These are phyloP conservation scores for Prosopocoilus inquinatus DNA, from an alignment of 2,888 invertebrate species.

Conservation along the genomic window DNA sequence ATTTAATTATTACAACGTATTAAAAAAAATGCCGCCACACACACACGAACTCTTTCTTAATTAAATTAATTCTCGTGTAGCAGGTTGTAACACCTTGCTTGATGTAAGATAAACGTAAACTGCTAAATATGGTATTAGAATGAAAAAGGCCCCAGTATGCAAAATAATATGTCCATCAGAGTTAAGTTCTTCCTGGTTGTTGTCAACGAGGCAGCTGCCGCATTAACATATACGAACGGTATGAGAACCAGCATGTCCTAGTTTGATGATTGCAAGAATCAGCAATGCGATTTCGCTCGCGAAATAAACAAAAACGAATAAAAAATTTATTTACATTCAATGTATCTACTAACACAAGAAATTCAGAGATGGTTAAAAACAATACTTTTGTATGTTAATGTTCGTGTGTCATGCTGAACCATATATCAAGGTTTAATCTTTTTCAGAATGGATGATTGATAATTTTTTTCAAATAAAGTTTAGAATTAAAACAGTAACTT, in stretches of 20 bases:
- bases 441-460: background rate
- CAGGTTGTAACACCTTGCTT: slow-evolving; percentile 14
- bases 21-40: too few relatives aligned
- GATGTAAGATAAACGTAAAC: slow-evolving; percentile 2
- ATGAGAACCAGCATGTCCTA: slow-evolving; percentile 6
- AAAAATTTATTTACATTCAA: too few relatives aligned
- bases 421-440: background rate
- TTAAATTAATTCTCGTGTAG: too few relatives aligned
- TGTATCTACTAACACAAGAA: too few relatives aligned
- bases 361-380: too few relatives aligned
- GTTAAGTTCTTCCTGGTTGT: slow-evolving; percentile 13
- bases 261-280: too few relatives aligned
- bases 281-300: too few relatives aligned
- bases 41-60: too few relatives aligned
- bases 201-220: slow-evolving; percentile 14
- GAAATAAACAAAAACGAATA: too few relatives aligned
- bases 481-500: too few relatives aligned
- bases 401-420: background rate
- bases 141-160: slow-evolving; percentile 12
- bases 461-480: too few relatives aligned
- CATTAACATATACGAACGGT: slow-evolving; percentile 16
- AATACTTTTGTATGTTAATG: background rate
- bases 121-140: slow-evolving; percentile 17
- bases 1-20: too few relatives aligned
- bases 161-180: slow-evolving; percentile 16